phyloP scores from a whole-genome alignment of 2,888 invertebrate genomes.

The Parnassius mnemosyne region DNA sequence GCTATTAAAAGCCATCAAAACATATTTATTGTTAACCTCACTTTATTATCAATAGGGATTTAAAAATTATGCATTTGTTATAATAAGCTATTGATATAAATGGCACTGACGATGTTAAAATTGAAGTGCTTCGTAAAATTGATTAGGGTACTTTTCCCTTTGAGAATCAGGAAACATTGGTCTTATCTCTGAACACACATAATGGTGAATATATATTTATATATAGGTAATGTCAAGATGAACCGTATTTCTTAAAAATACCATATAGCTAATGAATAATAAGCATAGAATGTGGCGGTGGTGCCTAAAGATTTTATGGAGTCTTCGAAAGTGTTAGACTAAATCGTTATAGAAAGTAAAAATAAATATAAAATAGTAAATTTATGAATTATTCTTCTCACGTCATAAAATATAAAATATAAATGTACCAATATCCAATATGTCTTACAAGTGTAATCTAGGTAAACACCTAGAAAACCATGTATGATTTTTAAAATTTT shows the following conservation, averaged over 20 bases:
- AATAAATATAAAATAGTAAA: no score
- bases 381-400: no score
- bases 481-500: neutral
- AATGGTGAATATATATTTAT: constrained; percentile 1
- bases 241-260: neutral
- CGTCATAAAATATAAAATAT: no score
- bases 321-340: no score
- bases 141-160: neutral
- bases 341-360: no score
- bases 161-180: neutral
- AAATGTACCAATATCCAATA: no score
- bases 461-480: neutral
- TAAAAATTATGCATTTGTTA: no score
- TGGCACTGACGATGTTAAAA: neutral
- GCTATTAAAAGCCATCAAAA: no score
- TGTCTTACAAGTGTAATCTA: no score
- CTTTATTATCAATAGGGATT: no score
- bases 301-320: constrained; percentile 15
- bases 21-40: no score
- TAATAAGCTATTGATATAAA: neutral
- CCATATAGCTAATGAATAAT: neutral
- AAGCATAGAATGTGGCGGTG: neutral
- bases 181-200: neutral
- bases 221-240: no score
- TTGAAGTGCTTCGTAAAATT: neutral